Evolutionary conservation across 1,140 invertebrate species (phyloP).

Genomic region (Dreissena polymorpha): DNA sequence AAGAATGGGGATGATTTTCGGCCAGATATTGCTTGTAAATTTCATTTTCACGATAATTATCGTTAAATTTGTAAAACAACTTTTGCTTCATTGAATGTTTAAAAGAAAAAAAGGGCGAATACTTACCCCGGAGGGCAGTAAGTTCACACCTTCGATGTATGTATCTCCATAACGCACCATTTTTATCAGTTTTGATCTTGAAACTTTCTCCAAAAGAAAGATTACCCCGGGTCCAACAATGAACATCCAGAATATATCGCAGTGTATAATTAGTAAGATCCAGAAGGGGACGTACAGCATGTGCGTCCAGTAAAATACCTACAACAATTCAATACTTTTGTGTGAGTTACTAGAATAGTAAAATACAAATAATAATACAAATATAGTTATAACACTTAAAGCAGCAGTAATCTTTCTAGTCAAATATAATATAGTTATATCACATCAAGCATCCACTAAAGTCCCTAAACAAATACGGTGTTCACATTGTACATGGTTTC

Average conservation of each 20-base stretch:
- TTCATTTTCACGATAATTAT: too few relatives aligned
- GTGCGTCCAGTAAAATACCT: conserved; percentile 98
- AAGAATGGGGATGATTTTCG: not conserved
- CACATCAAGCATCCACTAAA: too few relatives aligned
- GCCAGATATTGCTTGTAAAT: too few relatives aligned
- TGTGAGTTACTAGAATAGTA: too few relatives aligned
- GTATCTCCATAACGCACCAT: conserved; percentile 57
- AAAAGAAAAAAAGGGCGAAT: not conserved
- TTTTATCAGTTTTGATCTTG: conserved; percentile 58
- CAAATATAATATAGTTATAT: not conserved
- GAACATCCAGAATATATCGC: conserved; percentile 98
- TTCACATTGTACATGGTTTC: too few relatives aligned
- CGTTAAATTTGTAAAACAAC: too few relatives aligned
- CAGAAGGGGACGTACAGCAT: conserved; percentile 94
- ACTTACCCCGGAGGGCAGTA: conserved; percentile 66
- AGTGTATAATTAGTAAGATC: conserved; percentile 92
- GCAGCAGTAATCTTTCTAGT: not conserved
- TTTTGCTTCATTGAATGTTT: not conserved
- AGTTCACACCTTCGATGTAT: conserved; percentile 61
- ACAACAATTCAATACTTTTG: not conserved
- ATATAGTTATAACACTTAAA: not conserved
- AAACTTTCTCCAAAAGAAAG: conserved; percentile 89
- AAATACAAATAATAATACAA: too few relatives aligned
- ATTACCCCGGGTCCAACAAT: conserved; percentile 91
- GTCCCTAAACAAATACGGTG: too few relatives aligned